Evolutionary conservation across 2,113 vertebrate species (phyloP).

Genomic region (Pterocles gutturalis): DNA sequence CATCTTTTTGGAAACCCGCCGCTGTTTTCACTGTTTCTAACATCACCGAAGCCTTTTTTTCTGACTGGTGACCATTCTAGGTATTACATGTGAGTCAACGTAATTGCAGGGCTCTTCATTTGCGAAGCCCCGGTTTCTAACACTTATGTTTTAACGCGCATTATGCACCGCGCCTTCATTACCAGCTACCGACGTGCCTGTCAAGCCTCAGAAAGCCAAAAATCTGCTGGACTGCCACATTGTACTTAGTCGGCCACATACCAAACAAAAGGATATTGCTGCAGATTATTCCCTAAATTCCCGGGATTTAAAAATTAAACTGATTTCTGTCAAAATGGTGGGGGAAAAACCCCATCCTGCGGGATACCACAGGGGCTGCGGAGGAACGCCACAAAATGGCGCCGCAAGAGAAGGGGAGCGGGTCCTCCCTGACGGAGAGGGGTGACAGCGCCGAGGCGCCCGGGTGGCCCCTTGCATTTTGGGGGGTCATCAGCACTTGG

Average conservation of each 20-base stretch:
- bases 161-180: background rate
- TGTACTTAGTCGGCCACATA: background rate
- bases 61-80: background rate
- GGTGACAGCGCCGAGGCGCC: rapidly evolving
- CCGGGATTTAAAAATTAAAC: background rate
- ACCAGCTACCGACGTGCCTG: rapidly evolving
- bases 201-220: background rate
- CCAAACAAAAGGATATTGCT: background rate
- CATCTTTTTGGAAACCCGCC: background rate
- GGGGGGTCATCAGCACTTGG: rapidly evolving
- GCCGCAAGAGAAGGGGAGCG: rapidly evolving
- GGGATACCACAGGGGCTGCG: rapidly evolving
- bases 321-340: rapidly evolving
- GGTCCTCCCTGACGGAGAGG: rapidly evolving
- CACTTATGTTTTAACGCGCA: background rate
- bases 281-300: background rate
- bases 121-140: background rate
- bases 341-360: rapidly evolving
- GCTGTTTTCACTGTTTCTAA: background rate
- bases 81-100: background rate
- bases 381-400: background rate
- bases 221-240: background rate
- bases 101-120: background rate
- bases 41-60: background rate
- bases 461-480: too few relatives aligned